Percentiles rank a stretch among this genome's conserved stretches.
phyloP scores from a whole-genome alignment of 2,113 vertebrate genomes.

The Anhinga anhinga region DNA sequence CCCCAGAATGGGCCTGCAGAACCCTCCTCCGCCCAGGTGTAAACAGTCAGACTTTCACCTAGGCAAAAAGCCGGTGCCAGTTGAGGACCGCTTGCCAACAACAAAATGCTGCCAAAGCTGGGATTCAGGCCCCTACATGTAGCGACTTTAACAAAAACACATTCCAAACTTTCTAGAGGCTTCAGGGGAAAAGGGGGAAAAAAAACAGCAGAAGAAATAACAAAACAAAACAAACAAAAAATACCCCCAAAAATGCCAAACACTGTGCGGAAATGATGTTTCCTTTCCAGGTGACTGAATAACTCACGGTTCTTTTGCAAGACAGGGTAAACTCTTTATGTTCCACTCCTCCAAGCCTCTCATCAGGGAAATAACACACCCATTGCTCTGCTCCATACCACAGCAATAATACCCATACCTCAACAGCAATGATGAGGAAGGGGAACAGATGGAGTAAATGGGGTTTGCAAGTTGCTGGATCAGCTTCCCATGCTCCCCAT shows the following conservation, averaged over 20 bases:
- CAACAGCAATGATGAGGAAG: neutral
- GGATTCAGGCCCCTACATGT: constrained; percentile 47
- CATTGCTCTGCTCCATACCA: neutral
- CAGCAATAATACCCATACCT: neutral
- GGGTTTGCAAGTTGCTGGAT: neutral
- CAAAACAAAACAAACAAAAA: constrained; percentile 21
- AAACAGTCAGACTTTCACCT: neutral
- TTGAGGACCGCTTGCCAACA: neutral
- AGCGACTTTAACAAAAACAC: constrained; percentile 30
- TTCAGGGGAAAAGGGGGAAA: neutral
- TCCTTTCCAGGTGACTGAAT: constrained; percentile 45
- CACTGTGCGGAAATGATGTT: constrained; percentile 1
- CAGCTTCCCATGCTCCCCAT: neutral
- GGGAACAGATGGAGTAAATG: neutral
- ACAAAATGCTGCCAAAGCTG: neutral
- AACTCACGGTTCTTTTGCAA: neutral
- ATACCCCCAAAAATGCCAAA: neutral
- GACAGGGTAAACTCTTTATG: neutral
- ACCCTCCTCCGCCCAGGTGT: neutral
- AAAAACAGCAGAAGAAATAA: neutral
- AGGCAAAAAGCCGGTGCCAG: neutral
- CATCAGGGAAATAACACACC: neutral
- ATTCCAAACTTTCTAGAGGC: constrained; percentile 55
- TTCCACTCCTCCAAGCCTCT: neutral
- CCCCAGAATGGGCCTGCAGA: neutral